Base-by-base conservation (phyloP, 2,797 vertebrate species). In the Mormyrops attenuatus region DNA sequence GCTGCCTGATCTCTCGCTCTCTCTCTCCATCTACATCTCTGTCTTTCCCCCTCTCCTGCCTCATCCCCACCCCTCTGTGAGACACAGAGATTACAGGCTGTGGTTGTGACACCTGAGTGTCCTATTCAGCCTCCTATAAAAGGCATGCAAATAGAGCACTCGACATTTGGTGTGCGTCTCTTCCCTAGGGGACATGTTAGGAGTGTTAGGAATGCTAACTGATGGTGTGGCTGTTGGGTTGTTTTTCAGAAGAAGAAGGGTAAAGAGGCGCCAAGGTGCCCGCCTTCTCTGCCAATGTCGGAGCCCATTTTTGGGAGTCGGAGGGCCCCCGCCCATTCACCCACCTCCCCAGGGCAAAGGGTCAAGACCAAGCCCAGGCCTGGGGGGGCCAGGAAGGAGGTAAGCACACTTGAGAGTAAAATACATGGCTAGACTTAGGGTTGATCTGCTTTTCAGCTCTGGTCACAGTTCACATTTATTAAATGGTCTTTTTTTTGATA, bases 341-440 rank as follows among this genome's bases (percentile, higher is more conserved):
- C 95, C 3, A 60, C 95, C 50, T 85, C 93, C 7, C 89, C 94
- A 3, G 90, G 91, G 90, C 96, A 94, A 92, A 96, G 95, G 88
- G 95, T 87, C 92, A 97, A 95, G 93, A 91, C 93, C 89, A 96
- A 95, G 89, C 91, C 93, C 89, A 97, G 95, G 90, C 91, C 93
- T 87, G 96, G 96, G 91, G 95, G 96, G 80, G 93, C 93, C 22
- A 96, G 96, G 92, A 96, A 96, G 91, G 96, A 96, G 96, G 96
- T 97, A 63, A 85, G 34, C 82, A 69, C 41, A 60, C 50, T 13
- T 13, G 47, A 30, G 41, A 49, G 80, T 22, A 50, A 50, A 50
- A 84, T 47, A 53, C 49, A 55, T 30, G 49, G 4, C 4, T 17
- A 52, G 22, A 38, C 26, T 26, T 20, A 87, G 85, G 50, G 3